A percentile compares a stretch with the other conserved stretches of the same genome.
Evolutionary conservation across 1,140 invertebrate genomes (phyloP).

Genomic region (Drosophila pandora): DNA sequence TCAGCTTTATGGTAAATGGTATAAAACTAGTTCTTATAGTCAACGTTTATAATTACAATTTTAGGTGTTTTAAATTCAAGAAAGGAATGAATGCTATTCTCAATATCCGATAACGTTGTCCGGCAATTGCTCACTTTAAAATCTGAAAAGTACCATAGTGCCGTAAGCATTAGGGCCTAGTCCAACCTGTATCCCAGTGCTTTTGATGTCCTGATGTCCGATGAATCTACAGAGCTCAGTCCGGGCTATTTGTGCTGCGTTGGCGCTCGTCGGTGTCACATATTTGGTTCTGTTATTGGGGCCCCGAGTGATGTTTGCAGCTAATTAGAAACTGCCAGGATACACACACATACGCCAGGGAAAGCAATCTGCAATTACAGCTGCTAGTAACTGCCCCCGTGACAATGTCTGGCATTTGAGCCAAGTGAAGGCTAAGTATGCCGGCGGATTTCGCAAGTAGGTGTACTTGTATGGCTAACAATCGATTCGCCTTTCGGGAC

Average conservation of each 20-base stretch:
- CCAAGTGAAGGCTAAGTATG: slow-evolving; percentile 21
- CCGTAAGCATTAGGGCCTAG: slow-evolving; percentile 43
- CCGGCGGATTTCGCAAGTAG: slow-evolving; percentile 12
- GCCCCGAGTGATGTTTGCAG: slow-evolving; percentile 65
- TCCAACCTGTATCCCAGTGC: slow-evolving; percentile 7
- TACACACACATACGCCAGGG: slow-evolving; percentile 1
- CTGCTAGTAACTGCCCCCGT: slow-evolving; percentile 26
- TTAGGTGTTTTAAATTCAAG: too few species aligned
- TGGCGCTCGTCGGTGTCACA: slow-evolving; percentile 41
- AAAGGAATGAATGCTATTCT: too few species aligned
- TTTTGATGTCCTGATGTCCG: slow-evolving; percentile 5
- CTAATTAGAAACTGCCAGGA: slow-evolving; percentile 68
- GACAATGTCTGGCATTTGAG: slow-evolving; percentile 10
- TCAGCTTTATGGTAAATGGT: too few species aligned
- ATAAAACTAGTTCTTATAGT: too few species aligned
- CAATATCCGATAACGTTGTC: too few species aligned
- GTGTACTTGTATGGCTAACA: slow-evolving; percentile 33
- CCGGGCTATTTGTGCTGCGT: slow-evolving; percentile 48
- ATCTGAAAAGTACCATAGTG: slow-evolving; percentile 20
- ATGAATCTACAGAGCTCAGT: slow-evolving; percentile 11
- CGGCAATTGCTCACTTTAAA: too few species aligned
- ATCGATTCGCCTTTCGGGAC: slow-evolving; percentile 43
- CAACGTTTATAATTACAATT: too few species aligned
- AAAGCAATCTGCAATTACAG: slow-evolving; percentile 64
- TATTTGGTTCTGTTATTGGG: slow-evolving; percentile 62